Evolutionary conservation across 2,888 invertebrate genomes (phyloP).

Genomic region (Agrochola lychnidis): DNA sequence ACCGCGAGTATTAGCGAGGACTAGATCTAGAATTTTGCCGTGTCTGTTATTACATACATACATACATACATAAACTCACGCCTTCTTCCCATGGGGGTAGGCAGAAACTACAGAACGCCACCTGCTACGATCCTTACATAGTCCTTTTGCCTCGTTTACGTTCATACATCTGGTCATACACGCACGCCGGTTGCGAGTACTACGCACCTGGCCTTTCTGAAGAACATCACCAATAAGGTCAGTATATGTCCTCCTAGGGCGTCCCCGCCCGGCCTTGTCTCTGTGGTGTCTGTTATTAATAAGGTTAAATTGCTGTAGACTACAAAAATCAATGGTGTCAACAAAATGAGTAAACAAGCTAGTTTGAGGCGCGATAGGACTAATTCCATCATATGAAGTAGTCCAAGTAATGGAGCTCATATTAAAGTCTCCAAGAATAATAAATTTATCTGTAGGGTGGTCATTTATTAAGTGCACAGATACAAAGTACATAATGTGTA

Average conservation of each 20-base stretch:
- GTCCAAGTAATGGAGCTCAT: neutral
- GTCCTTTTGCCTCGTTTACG: too few relatives aligned
- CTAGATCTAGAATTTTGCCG: neutral
- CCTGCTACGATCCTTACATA: too few relatives aligned
- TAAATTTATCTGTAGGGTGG: neutral
- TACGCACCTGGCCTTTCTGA: too few relatives aligned
- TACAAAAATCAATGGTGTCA: neutral
- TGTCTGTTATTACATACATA: neutral
- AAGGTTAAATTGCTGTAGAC: neutral
- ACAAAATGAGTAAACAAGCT: neutral
- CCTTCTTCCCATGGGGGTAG: too few relatives aligned
- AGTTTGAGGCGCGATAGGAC: too few relatives aligned
- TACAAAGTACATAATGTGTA: neutral
- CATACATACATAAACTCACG: too few relatives aligned
- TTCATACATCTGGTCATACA: too few relatives aligned
- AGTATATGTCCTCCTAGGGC: too few relatives aligned
- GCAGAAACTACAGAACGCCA: too few relatives aligned
- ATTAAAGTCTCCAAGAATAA: slow-evolving; percentile 6
- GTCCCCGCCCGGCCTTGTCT: too few relatives aligned
- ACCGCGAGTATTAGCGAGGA: neutral
- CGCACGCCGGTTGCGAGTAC: too few relatives aligned
- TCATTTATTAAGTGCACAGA: neutral
- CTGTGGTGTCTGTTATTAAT: neutral
- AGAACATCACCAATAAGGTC: too few relatives aligned
- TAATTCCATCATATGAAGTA: neutral